Conservation (phyloP, 2,888 invertebrate species). For the Quadriops clusia region DNA sequence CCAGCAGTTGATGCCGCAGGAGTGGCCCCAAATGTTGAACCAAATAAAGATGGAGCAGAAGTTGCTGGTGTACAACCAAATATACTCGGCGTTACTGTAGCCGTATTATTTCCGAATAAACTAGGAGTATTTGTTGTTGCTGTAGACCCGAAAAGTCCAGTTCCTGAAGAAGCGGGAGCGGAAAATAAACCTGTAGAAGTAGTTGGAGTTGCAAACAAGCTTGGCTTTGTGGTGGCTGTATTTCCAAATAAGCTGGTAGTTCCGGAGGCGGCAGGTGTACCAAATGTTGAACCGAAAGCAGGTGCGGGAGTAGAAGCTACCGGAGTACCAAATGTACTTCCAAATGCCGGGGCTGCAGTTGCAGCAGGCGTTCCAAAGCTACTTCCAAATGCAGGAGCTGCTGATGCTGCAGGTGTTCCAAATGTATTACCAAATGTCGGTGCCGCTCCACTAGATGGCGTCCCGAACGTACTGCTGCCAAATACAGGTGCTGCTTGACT, state of each 20-base stretch:
- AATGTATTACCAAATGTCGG: conserved; percentile 41
- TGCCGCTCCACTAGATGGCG: conserved; percentile 25
- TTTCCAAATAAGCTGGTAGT: conserved; percentile 24
- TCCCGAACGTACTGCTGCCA: conserved; percentile 34
- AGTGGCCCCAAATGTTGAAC: conserved; percentile 31
- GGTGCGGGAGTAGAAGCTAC: conserved; percentile 27
- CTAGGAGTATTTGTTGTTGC: conserved; percentile 23
- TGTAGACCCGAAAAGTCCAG: conserved; percentile 18
- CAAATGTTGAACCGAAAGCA: conserved; percentile 36
- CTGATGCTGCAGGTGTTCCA: conserved; percentile 25
- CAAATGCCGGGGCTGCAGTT: conserved; percentile 27
- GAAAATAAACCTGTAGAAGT: conserved; percentile 24
- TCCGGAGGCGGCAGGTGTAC: conserved; percentile 19
- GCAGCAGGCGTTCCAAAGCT: conserved; percentile 19
- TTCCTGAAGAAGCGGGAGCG: conserved; percentile 14
- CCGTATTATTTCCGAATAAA: conserved; percentile 25
- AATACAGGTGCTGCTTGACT: conserved; percentile 10
- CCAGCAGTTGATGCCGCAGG: conserved; percentile 16
- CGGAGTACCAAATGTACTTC: conserved; percentile 20
- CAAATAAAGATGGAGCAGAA: conserved; percentile 32
- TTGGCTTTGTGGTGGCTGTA: conserved; percentile 19
- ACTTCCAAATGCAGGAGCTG: conserved; percentile 22
- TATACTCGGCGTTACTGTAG: conserved; percentile 19
- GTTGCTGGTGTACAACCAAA: conserved; percentile 34
- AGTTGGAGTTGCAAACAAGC: conserved; percentile 14